Base-by-base conservation (phyloP, 2,797 vertebrate genomes). In the Alfaro cultratus region DNA sequence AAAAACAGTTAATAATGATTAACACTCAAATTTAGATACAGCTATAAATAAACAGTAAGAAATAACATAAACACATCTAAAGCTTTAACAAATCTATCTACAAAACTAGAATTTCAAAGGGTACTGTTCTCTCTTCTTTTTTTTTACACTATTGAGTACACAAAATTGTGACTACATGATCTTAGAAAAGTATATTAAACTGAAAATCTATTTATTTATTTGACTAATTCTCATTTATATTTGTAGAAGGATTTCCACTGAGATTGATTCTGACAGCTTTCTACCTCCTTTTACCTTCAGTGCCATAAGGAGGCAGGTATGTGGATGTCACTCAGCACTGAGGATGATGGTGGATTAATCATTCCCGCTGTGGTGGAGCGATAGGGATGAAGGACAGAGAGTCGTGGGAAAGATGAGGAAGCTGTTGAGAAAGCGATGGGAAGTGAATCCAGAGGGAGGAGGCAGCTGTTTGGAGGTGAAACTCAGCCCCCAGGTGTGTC, bases 401-500 rank as follows among this genome's bases (percentile, higher is more conserved):
- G 68, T 4, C 9, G 68, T 73, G 26, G 70, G 43, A 46, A 31
- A 74, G 81, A 64, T 76, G 60, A 49, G 71, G 53, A 72, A 62
- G 45, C 15, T 49, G 26, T 49, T 2, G 36, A 45, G 75, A 82
- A 74, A 70, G 5, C 26, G n/a, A 8, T 26, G 76, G 76, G 70
- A 78, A 47, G 70, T 75, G 26, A 47, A 36, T 46, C 41, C 23
- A 60, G 74, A 34, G 60, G 80, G 49, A 90, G 87, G 80, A 82
- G 73, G 80, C 73, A 86, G 75, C 79, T 82, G 60, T 91, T 91
- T 88, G 73, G 87, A 87, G 88, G 88, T 89, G 86, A 87, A 83
- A 92, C 92, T 86, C 90, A 72, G 91, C 91, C 91, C 89, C 76
- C 92, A 95, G 94, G 94, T 95, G 94, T 91, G 93, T 93, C 91